Evolutionary conservation across 2,888 invertebrate species (phyloP).

Genomic region (Diogma glabrata): DNA sequence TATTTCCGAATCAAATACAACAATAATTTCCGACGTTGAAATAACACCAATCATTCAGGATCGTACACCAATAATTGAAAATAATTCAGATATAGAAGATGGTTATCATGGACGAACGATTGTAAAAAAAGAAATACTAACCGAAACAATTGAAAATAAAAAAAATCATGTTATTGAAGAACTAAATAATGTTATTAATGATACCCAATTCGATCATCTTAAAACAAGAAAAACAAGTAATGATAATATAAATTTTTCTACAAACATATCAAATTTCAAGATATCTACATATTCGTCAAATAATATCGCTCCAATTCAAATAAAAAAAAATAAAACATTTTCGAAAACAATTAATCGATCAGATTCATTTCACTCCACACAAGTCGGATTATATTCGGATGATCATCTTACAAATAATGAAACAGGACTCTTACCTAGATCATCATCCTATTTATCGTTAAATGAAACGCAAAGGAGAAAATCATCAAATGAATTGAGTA

Average conservation of each 20-base stretch:
- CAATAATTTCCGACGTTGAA: conserved; percentile 10
- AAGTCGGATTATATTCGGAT: background rate
- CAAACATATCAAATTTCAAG: background rate
- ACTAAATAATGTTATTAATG: conserved; percentile 25
- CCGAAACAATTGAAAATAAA: conserved; percentile 9
- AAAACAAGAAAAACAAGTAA: conserved; percentile 17
- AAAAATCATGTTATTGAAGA: conserved; percentile 28
- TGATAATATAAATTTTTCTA: conserved; percentile 15
- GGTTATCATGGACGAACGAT: conserved; percentile 18
- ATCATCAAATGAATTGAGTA: conserved; percentile 35
- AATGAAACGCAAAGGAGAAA: conserved; percentile 24
- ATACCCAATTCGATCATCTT: conserved; percentile 27
- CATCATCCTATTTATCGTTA: conserved; percentile 32
- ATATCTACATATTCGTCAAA: background rate
- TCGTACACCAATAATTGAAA: background rate
- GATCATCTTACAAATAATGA: background rate
- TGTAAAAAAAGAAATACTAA: background rate
- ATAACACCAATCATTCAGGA: conserved; percentile 10
- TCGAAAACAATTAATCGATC: conserved; percentile 25
- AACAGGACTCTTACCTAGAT: conserved; percentile 21
- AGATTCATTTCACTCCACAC: conserved; percentile 32
- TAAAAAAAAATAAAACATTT: background rate
- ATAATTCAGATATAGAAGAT: conserved; percentile 23
- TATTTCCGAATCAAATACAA: conserved; percentile 11
- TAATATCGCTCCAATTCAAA: background rate